Conservation (phyloP, 2,888 invertebrate species). For the Hololepta plana region DNA sequence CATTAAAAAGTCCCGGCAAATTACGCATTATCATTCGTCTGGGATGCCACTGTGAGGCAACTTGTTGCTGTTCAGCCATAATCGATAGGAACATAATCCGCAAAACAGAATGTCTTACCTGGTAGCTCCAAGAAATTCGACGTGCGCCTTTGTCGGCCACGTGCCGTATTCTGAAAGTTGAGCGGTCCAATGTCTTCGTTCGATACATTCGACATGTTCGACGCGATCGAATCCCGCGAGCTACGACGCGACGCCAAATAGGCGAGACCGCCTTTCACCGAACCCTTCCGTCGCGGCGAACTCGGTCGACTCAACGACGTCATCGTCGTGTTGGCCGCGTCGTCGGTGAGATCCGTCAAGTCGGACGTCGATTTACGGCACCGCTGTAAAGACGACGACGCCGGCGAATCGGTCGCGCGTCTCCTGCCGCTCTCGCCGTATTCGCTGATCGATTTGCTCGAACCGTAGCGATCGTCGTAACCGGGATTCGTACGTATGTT, state of each 20-base stretch:
- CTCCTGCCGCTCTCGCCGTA: conserved; percentile 28
- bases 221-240: conserved; percentile 50
- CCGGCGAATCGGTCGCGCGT: no score
- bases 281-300: conserved; percentile 50
- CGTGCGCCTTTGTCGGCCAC: conserved; percentile 61
- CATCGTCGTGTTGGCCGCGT: conserved; percentile 35
- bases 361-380: conserved; percentile 65
- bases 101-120: no score
- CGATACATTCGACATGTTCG: conserved; percentile 51
- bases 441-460: conserved; percentile 22
- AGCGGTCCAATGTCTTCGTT: conserved; percentile 69
- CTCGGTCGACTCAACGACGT: conserved; percentile 42
- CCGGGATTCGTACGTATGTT: conserved; percentile 43
- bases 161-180: conserved; percentile 60
- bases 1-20: no score
- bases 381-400: conserved; percentile 26
- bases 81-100: no score
- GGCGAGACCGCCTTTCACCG: conserved; percentile 50
- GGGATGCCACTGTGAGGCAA: no score
- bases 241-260: conserved; percentile 74
- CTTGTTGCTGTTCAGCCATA: no score
- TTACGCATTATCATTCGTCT: no score
- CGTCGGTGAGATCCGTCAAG: conserved; percentile 41
- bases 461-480: conserved; percentile 32
- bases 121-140: conserved; percentile 78